Percentiles rank a stretch among this genome's conserved stretches.
phyloP scores from a whole-genome alignment of 2,888 invertebrate genomes.

The Mimachlamys varia region DNA sequence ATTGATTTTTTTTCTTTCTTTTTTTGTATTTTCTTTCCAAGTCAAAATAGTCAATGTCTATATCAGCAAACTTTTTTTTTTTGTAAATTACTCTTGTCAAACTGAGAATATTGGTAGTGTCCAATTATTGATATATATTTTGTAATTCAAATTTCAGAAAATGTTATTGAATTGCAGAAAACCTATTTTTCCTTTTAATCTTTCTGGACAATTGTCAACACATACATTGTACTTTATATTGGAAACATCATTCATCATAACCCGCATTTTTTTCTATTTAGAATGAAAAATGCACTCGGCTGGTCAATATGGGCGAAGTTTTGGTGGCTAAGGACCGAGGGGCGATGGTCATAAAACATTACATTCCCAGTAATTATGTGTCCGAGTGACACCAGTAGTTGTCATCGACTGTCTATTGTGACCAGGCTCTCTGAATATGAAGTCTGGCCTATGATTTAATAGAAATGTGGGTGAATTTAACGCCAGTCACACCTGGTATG shows the following conservation, averaged over 20 bases:
- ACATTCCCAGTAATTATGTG: constrained; percentile 16
- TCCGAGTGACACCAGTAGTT: constrained; percentile 24
- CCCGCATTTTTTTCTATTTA: constrained; percentile 24
- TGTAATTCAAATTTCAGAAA: constrained; percentile 27
- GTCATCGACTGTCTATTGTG: constrained; percentile 33
- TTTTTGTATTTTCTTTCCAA: not conserved
- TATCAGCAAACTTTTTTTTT: not conserved
- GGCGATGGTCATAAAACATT: constrained; percentile 16
- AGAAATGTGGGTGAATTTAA: constrained; percentile 37
- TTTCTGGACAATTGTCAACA: constrained; percentile 33
- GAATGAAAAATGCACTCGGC: constrained; percentile 28
- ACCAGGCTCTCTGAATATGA: constrained; percentile 16
- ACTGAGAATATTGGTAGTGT: not conserved
- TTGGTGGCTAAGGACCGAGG: not conserved
- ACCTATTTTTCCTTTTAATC: constrained; percentile 14
- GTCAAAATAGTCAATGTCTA: not conserved
- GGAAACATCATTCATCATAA: not conserved
- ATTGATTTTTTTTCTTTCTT: not conserved
- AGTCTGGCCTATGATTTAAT: constrained; percentile 37
- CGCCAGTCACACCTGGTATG: constrained; percentile 39
- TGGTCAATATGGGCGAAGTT: constrained; percentile 5
- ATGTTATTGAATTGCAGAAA: constrained; percentile 12
- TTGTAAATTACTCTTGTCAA: not conserved
- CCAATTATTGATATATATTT: not conserved
- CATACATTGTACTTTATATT: constrained; percentile 3